Percentiles rank a stretch among this genome's conserved stretches.
These are phyloP conservation scores for Lasioglossum oenotherae DNA, from an alignment of 2,888 invertebrate species.

Conservation along the genomic window DNA sequence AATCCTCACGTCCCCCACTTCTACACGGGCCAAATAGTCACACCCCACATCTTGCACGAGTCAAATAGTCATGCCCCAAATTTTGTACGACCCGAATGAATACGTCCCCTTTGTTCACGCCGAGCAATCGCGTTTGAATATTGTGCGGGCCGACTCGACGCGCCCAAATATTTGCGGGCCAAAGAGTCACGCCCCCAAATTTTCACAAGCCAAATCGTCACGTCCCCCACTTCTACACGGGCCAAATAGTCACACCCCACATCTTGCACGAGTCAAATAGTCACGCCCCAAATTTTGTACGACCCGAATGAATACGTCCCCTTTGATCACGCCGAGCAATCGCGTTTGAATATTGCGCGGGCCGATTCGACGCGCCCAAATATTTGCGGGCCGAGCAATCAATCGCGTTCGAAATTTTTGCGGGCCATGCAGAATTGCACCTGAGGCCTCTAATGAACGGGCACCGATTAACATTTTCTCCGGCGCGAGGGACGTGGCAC, in stretches of 20 bases:
- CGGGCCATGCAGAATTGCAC: background rate
- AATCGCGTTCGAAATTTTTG: background rate
- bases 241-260: too few species aligned
- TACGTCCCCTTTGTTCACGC: background rate
- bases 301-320: background rate
- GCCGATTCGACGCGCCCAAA: background rate
- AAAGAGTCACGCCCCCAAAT: too few species aligned
- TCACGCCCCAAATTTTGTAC: background rate
- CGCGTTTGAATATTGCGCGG: background rate
- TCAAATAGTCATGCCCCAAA: too few species aligned
- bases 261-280: too few species aligned
- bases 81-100: too few species aligned
- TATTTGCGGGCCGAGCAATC: background rate
- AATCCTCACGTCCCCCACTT: too few species aligned
- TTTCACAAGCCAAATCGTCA: too few species aligned
- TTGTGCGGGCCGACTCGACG: background rate
- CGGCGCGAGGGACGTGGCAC: background rate
- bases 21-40: too few species aligned
- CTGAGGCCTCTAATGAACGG: background rate
- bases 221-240: too few species aligned
- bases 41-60: too few species aligned
- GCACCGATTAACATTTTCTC: conserved; percentile 35
- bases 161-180: too few species aligned
- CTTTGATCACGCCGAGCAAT: background rate
- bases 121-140: background rate